These are phyloP conservation scores for Arrhamphus sclerolepis DNA, from an alignment of 2,797 vertebrate genomes.

Conservation along the genomic window DNA sequence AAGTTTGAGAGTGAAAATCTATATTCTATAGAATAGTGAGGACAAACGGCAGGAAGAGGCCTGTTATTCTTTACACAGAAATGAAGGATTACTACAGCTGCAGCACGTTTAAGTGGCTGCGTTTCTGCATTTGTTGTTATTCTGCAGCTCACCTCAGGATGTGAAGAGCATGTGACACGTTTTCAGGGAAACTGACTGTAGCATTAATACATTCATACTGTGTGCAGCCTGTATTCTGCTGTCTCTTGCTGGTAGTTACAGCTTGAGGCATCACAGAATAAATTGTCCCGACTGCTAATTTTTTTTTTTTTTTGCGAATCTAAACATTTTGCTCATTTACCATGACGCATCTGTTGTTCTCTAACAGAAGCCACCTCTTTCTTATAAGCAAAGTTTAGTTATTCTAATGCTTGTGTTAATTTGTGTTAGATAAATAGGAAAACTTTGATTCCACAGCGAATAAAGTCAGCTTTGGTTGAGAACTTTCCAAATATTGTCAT, in stretches of 20 bases:
- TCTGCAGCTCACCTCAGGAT: conserved; percentile 13
- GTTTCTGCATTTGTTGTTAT: conserved; percentile 4
- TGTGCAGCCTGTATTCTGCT: background rate
- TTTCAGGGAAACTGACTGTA: conserved; percentile 32
- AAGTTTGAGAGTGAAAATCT: too few species aligned
- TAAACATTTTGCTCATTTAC: conserved; percentile 39
- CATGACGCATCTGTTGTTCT: conserved; percentile 17
- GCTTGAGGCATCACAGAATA: conserved; percentile 4
- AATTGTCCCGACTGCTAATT: conserved; percentile 9
- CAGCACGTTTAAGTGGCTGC: background rate
- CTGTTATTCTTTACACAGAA: conserved; percentile 1
- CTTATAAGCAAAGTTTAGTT: conserved; percentile 15
- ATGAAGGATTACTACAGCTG: background rate
- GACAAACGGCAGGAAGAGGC: background rate
- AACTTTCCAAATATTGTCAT: too few species aligned
- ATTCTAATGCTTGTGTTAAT: background rate
- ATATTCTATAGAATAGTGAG: background rate
- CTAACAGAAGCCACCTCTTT: background rate
- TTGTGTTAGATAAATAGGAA: too few species aligned
- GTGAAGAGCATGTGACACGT: background rate
- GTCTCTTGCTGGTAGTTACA: conserved; percentile 2
- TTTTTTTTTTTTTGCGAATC: conserved; percentile 16
- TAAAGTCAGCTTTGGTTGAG: too few species aligned
- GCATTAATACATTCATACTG: background rate
- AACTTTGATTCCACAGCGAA: too few species aligned